Evolutionary conservation across 2,888 invertebrate species (phyloP).

Genomic region (Epinotia ramella): DNA sequence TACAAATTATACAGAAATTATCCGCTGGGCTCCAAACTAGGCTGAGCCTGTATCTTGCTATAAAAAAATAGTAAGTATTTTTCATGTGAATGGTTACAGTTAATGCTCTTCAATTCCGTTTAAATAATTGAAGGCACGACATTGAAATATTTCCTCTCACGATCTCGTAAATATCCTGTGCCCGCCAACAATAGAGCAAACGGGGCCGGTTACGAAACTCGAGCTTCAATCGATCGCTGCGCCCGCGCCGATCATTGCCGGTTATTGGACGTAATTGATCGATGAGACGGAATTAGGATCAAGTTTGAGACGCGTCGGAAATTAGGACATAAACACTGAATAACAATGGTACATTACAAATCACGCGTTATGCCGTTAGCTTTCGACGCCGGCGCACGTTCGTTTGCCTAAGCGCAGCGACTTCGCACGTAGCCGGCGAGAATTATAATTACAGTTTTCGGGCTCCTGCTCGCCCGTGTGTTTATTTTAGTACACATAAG

Average conservation of each 20-base stretch:
- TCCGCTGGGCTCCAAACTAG: no score
- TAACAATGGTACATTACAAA: no score
- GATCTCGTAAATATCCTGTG: conserved; percentile 9
- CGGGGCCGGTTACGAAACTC: conserved; percentile 35
- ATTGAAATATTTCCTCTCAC: conserved; percentile 1
- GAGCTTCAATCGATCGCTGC: conserved; percentile 41
- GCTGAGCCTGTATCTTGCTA: no score
- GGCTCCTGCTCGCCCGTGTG: no score
- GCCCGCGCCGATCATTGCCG: conserved; percentile 37
- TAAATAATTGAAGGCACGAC: background rate
- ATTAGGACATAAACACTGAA: conserved; percentile 6
- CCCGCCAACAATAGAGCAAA: conserved; percentile 24
- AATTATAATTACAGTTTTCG: no score
- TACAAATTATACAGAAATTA: no score
- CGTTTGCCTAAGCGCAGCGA: no score
- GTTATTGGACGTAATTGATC: conserved; percentile 53
- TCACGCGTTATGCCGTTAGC: no score
- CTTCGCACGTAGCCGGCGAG: no score
- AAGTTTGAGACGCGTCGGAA: conserved; percentile 11
- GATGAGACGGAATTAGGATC: conserved; percentile 35
- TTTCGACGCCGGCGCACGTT: no score
- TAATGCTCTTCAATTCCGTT: background rate
- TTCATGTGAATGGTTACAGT: background rate
- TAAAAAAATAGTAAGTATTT: no score
- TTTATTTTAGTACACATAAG: no score